These are phyloP conservation scores for Denticeps clupeoides DNA, from an alignment of 2,797 vertebrate genomes.

Conservation along the genomic window DNA sequence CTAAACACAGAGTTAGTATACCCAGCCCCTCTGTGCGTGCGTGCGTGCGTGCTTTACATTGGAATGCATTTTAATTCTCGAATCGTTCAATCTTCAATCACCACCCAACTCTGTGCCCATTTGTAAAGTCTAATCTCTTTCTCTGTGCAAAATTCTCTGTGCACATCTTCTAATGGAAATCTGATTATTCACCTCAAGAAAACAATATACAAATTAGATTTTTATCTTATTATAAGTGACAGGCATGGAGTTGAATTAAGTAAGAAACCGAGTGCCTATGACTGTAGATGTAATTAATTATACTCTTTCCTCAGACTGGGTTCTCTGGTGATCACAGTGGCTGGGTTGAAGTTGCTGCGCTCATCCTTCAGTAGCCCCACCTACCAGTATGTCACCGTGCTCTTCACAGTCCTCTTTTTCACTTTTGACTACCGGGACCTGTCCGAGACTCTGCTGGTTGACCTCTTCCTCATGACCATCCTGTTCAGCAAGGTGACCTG, in stretches of 20 bases:
- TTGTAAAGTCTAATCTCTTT: not conserved
- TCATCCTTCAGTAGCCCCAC: constrained; percentile 93
- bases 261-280: too few relatives aligned
- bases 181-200: too few relatives aligned
- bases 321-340: constrained; percentile 90
- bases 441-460: constrained; percentile 91
- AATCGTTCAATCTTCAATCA: too few relatives aligned
- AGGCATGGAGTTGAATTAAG: too few relatives aligned
- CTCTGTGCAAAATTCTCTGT: too few relatives aligned
- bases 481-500: constrained; percentile 93
- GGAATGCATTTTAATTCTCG: too few relatives aligned
- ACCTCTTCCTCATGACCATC: constrained; percentile 97
- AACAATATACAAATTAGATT: too few relatives aligned
- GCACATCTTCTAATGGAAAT: too few relatives aligned
- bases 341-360: constrained; percentile 91
- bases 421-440: constrained; percentile 89
- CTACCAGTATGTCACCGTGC: constrained; percentile 88
- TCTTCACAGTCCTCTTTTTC: constrained; percentile 97
- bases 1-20: constrained; percentile 86
- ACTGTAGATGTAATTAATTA: not conserved
- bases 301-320: constrained; percentile 62
- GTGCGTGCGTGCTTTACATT: not conserved
- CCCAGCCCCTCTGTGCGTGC: not conserved
- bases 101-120: too few relatives aligned
- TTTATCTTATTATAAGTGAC: too few relatives aligned